phyloP scores from a whole-genome alignment of 1,140 invertebrate genomes.

The Rhysida immarginata region DNA sequence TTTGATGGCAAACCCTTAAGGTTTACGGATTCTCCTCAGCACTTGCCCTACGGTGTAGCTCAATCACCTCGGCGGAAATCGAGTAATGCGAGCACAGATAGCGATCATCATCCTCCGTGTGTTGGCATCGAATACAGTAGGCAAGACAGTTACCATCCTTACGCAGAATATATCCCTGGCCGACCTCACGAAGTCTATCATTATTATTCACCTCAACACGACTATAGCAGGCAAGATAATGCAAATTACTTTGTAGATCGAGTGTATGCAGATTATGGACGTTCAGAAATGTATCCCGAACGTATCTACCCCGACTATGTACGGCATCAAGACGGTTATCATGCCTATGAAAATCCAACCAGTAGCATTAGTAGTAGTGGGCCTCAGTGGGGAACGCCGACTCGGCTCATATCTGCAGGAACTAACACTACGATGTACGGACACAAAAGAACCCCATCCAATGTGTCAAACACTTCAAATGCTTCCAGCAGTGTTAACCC shows the following conservation, averaged over 20 bases:
- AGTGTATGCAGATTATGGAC: conserved; percentile 12
- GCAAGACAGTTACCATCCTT: conserved; percentile 26
- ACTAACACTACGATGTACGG: conserved; percentile 33
- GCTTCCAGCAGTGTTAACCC: conserved; percentile 41
- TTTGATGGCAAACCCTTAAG: conserved; percentile 45
- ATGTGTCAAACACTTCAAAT: conserved; percentile 46
- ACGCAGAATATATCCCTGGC: conserved; percentile 23
- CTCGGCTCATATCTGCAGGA: conserved; percentile 35
- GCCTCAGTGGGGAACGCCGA: conserved; percentile 10
- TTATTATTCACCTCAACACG: conserved; percentile 12
- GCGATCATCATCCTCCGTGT: conserved; percentile 25
- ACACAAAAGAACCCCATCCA: conserved; percentile 50
- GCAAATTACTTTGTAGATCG: conserved; percentile 12
- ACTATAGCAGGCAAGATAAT: conserved; percentile 11
- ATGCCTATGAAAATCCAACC: conserved; percentile 23
- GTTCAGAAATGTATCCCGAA: conserved; percentile 17
- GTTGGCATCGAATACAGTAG: conserved; percentile 11
- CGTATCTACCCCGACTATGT: conserved; percentile 21
- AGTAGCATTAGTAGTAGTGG: conserved; percentile 14
- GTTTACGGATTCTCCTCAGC: conserved; percentile 60
- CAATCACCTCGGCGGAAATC: conserved; percentile 51
- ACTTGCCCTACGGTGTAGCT: conserved; percentile 33
- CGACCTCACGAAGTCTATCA: conserved; percentile 10
- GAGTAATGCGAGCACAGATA: conserved; percentile 44
- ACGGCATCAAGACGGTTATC: conserved; percentile 16